Conservation (phyloP, 1,140 invertebrate species). For the Bombus vancouverensis region DNA sequence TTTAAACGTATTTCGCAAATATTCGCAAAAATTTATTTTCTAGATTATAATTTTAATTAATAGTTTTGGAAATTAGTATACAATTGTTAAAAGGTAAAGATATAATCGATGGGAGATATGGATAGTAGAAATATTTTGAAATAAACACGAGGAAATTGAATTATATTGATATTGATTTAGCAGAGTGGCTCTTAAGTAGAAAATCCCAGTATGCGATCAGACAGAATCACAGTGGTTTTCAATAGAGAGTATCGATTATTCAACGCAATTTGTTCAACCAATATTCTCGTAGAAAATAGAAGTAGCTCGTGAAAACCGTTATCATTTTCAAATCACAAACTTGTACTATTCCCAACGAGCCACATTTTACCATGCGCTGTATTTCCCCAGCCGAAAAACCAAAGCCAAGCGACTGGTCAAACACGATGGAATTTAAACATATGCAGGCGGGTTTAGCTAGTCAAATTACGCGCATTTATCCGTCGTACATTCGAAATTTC, state of each 20-base stretch:
- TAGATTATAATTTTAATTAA: background rate
- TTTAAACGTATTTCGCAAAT: too few species aligned
- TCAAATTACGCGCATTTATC: background rate
- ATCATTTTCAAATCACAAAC: background rate
- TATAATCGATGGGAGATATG: background rate
- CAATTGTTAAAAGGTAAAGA: background rate
- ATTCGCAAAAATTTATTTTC: too few species aligned
- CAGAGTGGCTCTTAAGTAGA: background rate
- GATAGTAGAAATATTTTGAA: background rate
- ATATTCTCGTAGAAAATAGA: background rate
- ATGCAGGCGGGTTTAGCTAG: background rate
- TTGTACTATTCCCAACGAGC: background rate
- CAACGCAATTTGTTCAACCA: background rate
- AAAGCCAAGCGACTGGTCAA: background rate
- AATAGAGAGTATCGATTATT: background rate
- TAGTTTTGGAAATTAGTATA: background rate
- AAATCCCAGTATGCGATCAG: background rate
- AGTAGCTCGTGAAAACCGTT: too few species aligned
- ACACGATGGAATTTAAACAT: slow-evolving; percentile 19
- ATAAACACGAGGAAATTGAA: background rate
- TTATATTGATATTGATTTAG: too few species aligned
- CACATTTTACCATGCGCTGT: background rate
- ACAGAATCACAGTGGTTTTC: background rate
- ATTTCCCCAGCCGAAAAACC: background rate
- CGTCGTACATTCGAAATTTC: too few species aligned